These are phyloP conservation scores for Hesperophylax magnus DNA, from an alignment of 1,140 invertebrate species.

Conservation along the genomic window DNA sequence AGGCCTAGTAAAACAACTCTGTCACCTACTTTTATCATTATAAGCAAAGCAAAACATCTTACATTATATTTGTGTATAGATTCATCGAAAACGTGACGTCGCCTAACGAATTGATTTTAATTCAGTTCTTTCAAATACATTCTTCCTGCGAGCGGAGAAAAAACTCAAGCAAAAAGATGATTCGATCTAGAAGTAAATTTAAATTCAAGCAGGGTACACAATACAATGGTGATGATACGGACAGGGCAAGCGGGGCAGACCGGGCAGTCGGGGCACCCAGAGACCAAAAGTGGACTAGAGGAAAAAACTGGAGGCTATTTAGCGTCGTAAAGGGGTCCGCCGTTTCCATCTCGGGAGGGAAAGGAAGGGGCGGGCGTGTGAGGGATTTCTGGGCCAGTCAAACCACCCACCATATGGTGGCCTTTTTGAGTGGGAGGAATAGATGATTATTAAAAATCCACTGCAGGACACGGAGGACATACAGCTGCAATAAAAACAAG, in stretches of 20 bases:
- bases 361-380: constrained; percentile 5
- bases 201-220: constrained; percentile 29
- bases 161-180: constrained; percentile 16
- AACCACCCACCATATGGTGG: constrained; percentile 15
- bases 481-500: too few relatives aligned
- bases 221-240: constrained; percentile 20
- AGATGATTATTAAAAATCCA: too few relatives aligned
- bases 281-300: constrained; percentile 26
- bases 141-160: not conserved
- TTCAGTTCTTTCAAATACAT: constrained; percentile 12
- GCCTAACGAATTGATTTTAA: not conserved
- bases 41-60: too few relatives aligned
- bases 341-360: not conserved
- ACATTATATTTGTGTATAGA: too few relatives aligned
- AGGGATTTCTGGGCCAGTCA: constrained; percentile 18
- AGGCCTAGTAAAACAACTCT: too few relatives aligned
- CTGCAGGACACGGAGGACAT: too few relatives aligned
- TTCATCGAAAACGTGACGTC: constrained; percentile 6
- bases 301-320: constrained; percentile 19
- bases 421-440: not conserved
- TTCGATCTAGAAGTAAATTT: constrained; percentile 4
- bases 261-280: constrained; percentile 8
- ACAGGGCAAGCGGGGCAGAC: not conserved
- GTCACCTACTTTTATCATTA: too few relatives aligned
- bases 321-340: constrained; percentile 3